phyloP scores from a whole-genome alignment of 2,113 vertebrate species.

The Plestiodon gilberti region DNA sequence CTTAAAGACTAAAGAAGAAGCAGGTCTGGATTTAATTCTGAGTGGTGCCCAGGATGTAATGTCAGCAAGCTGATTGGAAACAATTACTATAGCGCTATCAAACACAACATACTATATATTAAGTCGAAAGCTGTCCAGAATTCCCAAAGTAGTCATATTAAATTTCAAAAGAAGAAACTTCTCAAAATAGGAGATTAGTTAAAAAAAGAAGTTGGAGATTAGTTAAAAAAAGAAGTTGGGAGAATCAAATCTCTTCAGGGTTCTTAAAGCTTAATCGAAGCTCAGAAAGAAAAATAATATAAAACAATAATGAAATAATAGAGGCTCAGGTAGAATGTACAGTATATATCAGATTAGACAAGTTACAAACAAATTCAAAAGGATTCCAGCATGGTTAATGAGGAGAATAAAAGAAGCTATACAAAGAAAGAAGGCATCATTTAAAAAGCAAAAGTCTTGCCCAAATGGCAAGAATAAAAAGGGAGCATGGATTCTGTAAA shows the following conservation, averaged over 20 bases:
- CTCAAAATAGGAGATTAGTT: neutral
- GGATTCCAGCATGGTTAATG: too few species aligned
- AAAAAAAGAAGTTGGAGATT: too few species aligned
- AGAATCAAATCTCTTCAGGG: neutral
- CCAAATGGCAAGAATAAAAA: too few species aligned
- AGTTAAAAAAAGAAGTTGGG: neutral
- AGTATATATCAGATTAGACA: too few species aligned
- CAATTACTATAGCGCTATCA: neutral
- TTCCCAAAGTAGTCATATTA: neutral
- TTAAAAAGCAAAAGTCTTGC: too few species aligned
- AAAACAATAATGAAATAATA: too few species aligned
- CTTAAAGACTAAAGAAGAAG: neutral
- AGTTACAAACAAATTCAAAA: too few species aligned
- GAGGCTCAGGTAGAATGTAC: too few species aligned
- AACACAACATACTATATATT: neutral
- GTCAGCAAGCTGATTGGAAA: neutral
- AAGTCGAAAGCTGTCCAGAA: neutral
- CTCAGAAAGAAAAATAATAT: too few species aligned
- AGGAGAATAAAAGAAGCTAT: too few species aligned
- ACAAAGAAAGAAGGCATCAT: too few species aligned
- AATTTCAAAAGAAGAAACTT: neutral
- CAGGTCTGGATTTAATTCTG: neutral
- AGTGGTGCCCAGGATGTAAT: neutral
- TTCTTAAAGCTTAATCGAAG: neutral
- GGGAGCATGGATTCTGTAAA: too few species aligned